phyloP scores from a whole-genome alignment of 1,140 invertebrate species.

The Drosophila saltans region DNA sequence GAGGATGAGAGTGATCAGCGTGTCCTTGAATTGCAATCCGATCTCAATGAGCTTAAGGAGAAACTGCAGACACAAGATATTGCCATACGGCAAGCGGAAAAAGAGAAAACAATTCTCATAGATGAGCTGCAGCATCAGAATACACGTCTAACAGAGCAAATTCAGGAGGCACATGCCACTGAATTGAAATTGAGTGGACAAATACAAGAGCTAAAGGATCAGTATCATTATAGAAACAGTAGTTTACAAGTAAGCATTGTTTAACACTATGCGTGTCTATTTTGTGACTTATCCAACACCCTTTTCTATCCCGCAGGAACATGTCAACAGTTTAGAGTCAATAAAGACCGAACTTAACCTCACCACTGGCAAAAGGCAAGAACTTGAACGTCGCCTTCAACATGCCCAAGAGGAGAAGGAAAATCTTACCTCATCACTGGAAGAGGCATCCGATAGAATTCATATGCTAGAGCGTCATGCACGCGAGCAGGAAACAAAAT shows the following conservation, averaged over 20 bases:
- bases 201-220: slow-evolving; percentile 91
- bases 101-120: slow-evolving; percentile 91
- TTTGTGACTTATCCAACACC: no score
- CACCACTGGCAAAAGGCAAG: slow-evolving; percentile 92
- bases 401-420: slow-evolving; percentile 91
- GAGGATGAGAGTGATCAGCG: slow-evolving; percentile 95
- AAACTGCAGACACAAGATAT: slow-evolving; percentile 85
- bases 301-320: slow-evolving; percentile 86
- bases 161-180: slow-evolving; percentile 91
- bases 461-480: slow-evolving; percentile 92
- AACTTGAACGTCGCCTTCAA: slow-evolving; percentile 91
- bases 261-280: no score
- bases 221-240: slow-evolving; percentile 91
- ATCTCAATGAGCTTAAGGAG: slow-evolving; percentile 90
- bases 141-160: slow-evolving; percentile 92
- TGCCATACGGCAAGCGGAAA: slow-evolving; percentile 88
- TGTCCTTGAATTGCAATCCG: slow-evolving; percentile 93
- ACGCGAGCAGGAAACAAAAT: slow-evolving; percentile 90
- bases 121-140: slow-evolving; percentile 95
- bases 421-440: slow-evolving; percentile 89
- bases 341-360: slow-evolving; percentile 94
- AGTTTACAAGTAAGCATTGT: slow-evolving; percentile 85
- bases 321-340: slow-evolving; percentile 94
- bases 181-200: slow-evolving; percentile 92
- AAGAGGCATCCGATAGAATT: slow-evolving; percentile 95